Percentiles rank a stretch among this genome's conserved stretches.
phyloP scores from a whole-genome alignment of 2,113 vertebrate genomes.

The Sylvilagus bachmani region DNA sequence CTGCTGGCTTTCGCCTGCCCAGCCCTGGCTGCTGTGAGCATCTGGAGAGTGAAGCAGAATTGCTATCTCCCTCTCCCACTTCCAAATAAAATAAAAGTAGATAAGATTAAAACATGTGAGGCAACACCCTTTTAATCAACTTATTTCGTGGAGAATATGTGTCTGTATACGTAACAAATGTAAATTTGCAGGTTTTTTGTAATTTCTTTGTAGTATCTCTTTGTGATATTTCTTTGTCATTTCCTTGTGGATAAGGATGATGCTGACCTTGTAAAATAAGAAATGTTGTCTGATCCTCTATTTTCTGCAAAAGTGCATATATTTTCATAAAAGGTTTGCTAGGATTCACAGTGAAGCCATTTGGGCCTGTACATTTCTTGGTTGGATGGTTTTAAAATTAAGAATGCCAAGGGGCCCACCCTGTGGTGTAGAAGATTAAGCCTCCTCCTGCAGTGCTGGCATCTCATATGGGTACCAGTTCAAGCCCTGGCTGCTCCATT shows the following conservation, averaged over 20 bases:
- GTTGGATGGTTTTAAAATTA: too few relatives aligned
- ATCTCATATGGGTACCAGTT: too few relatives aligned
- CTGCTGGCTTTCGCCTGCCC: too few relatives aligned
- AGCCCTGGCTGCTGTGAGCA: too few relatives aligned
- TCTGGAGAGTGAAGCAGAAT: too few relatives aligned
- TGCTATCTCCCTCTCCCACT: too few relatives aligned
- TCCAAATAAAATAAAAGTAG: too few relatives aligned
- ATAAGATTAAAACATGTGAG: background rate
- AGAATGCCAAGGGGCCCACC: too few relatives aligned
- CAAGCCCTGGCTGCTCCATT: too few relatives aligned
- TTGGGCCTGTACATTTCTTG: background rate
- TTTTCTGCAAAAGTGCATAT: background rate
- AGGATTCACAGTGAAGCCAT: background rate
- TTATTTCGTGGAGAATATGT: constrained; percentile 12
- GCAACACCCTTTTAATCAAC: background rate
- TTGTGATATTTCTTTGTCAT: background rate
- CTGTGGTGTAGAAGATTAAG: too few relatives aligned
- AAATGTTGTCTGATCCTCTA: background rate
- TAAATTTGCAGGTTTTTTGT: background rate
- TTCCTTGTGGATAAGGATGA: background rate
- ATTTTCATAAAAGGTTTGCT: constrained; percentile 26
- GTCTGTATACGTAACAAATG: background rate
- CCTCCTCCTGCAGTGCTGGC: too few relatives aligned
- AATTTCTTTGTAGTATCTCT: background rate
- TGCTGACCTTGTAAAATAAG: background rate